Base-by-base conservation (phyloP, 2,113 vertebrate species). In the Salvelinus namaycush region DNA sequence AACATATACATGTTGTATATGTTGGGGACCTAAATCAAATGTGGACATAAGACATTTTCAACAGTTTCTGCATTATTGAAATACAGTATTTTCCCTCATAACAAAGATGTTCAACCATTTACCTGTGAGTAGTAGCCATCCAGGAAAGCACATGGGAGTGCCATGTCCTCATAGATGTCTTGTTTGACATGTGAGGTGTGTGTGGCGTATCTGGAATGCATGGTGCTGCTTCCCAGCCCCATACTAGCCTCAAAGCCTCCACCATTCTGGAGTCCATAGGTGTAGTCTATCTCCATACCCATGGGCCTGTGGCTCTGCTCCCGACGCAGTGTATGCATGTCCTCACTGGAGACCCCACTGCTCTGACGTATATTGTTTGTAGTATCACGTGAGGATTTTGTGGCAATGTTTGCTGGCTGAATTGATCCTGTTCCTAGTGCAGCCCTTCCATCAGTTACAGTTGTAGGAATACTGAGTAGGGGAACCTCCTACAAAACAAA, bases 41-140 rank as follows among this genome's bases (percentile, higher is more conserved):
- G 51, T 18, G 16, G 51, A 18, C 51, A 5, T 54, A 54, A 54
- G 12, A 18, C 16, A 18, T 24, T 62, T 22, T 62, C 7, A 22
- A 62, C n/a, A 62, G 5, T 62, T 22, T 9, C 59, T 3, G 59
- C 5, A 62, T 22, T 2, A 22, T 62, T 62, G 13, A 54, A 16
- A 44, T 44, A 12, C 39, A 44, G 51, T 54, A 54, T 54, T 54
- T 3, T 54, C 16, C 3, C 3, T 51, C 14, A 51, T 51, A 51
- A 54, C 14, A 54, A 60, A 11, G 9, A 51, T 51, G 34, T 14
- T 6, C 16, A 60, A 60, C 16, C 5, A 9, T 22, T 22, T 85
- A 94, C 93, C 92, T 92, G 84, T 64, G 88, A 85, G 77, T 86
- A 94, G 81, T 94, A 93, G 2, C 85, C 86, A 44, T 75, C 18